These are phyloP conservation scores for Brachionus rotundiformis DNA, from an alignment of 1,140 invertebrate species.

Conservation along the genomic window DNA sequence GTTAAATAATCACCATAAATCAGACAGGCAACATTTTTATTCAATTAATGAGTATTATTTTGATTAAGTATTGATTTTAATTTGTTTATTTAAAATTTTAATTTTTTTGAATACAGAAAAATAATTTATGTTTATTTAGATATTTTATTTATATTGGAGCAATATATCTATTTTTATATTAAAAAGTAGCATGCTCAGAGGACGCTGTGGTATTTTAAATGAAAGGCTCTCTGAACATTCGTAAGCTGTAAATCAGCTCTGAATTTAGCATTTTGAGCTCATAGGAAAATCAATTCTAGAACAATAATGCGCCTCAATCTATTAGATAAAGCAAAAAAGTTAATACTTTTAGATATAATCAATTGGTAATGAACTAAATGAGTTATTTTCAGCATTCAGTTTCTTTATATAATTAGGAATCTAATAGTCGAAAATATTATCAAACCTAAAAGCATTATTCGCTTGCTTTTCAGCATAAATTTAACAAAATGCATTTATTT, in stretches of 20 bases:
- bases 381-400: neutral
- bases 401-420: constrained; percentile 3
- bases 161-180: neutral
- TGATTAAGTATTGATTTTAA: constrained; percentile 14
- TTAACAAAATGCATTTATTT: neutral
- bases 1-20: neutral
- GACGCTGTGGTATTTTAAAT: neutral
- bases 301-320: neutral
- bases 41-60: constrained; percentile 5
- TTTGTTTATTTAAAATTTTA: constrained; percentile 31
- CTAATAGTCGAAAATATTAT: constrained; percentile 21
- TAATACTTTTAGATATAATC: constrained; percentile 4
- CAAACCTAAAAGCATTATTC: neutral
- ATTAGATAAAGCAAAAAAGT: neutral
- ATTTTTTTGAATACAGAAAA: neutral
- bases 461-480: neutral
- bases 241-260: neutral
- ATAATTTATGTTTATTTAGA: constrained; percentile 44
- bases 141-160: neutral
- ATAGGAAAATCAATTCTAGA: neutral
- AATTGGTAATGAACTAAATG: neutral
- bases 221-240: neutral
- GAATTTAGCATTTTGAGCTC: neutral
- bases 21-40: neutral
- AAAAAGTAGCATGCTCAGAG: neutral